A percentile compares a stretch with the other conserved stretches of the same genome.
Conservation (phyloP, 1,140 invertebrate genomes). For the Helicoverpa armigera region DNA sequence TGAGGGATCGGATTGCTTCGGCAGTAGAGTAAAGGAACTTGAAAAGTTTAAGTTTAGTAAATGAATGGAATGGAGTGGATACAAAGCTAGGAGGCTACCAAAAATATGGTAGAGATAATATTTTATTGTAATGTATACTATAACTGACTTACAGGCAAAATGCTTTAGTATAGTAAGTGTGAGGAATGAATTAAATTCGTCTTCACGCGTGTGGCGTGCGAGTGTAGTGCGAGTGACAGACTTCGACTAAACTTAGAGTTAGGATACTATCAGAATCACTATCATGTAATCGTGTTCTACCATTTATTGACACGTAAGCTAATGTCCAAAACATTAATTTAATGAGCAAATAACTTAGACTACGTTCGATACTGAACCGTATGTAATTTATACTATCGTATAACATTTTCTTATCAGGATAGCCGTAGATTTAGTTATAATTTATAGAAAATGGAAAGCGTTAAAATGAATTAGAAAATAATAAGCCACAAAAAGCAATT, state of each 20-base stretch:
- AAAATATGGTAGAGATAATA: conserved; percentile 65
- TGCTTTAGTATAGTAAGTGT: conserved; percentile 50
- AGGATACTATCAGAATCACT: conserved; percentile 30
- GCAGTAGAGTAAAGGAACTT: conserved; percentile 24
- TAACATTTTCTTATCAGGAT: conserved; percentile 42
- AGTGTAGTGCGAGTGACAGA: conserved; percentile 52
- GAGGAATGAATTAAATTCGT: conserved; percentile 75
- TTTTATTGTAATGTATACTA: conserved; percentile 63
- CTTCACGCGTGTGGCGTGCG: conserved; percentile 39
- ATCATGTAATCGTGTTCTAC: conserved; percentile 36
- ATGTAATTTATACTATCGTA: conserved; percentile 37
- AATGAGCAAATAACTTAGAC: conserved; percentile 44
- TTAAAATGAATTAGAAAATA: conserved; percentile 45
- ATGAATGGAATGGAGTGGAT: conserved; percentile 53
- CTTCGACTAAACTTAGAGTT: conserved; percentile 27
- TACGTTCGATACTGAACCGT: conserved; percentile 32
- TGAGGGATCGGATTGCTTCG: conserved; percentile 5
- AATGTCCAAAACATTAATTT: conserved; percentile 49
- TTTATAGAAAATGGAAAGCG: conserved; percentile 42
- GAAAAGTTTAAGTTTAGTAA: conserved; percentile 46
- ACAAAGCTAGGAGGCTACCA: conserved; percentile 79
- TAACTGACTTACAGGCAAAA: conserved; percentile 62
- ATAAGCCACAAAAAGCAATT: conserved; percentile 65
- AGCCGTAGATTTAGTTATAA: conserved; percentile 43
- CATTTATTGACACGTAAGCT: conserved; percentile 48